Percentiles rank a stretch among this genome's conserved stretches.
These are phyloP conservation scores for Solenodon paradoxus DNA, from an alignment of 2,113 vertebrate species.

Conservation along the genomic window DNA sequence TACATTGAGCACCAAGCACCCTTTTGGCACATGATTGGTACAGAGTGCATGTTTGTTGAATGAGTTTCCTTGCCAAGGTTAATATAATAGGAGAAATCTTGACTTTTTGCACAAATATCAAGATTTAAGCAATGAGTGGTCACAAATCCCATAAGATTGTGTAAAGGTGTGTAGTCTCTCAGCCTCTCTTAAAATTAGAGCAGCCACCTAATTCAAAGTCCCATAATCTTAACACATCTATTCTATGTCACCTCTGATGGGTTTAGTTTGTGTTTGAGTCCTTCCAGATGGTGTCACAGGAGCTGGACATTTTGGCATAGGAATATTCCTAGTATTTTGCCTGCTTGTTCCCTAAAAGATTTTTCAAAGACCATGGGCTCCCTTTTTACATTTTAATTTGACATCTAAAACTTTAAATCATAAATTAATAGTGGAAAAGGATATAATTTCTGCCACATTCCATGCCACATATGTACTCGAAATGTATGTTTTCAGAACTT, in stretches of 20 bases:
- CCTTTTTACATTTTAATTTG: not conserved
- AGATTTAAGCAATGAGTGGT: too few species aligned
- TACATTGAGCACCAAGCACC: not conserved
- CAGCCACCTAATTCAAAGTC: not conserved
- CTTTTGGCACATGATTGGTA: not conserved
- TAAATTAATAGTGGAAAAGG: not conserved
- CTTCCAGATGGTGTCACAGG: not conserved
- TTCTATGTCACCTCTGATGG: not conserved
- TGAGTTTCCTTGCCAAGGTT: not conserved
- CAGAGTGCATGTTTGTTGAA: not conserved
- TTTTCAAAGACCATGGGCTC: not conserved
- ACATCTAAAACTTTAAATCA: not conserved
- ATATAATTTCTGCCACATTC: not conserved
- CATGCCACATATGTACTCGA: not conserved
- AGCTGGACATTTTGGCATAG: not conserved
- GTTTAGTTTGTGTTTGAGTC: not conserved
- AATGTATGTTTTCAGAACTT: slow-evolving; percentile 16
- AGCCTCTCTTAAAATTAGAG: not conserved
- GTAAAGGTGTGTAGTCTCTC: not conserved
- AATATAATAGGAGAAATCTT: not conserved
- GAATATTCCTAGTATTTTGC: not conserved
- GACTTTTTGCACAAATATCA: not conserved
- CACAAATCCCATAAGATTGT: too few species aligned
- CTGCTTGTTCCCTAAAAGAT: not conserved
- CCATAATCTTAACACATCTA: not conserved